A percentile compares a stretch with the other conserved stretches of the same genome.
Evolutionary conservation across 2,797 vertebrate species (phyloP).

Genomic region (Bryconaethiops microstoma): DNA sequence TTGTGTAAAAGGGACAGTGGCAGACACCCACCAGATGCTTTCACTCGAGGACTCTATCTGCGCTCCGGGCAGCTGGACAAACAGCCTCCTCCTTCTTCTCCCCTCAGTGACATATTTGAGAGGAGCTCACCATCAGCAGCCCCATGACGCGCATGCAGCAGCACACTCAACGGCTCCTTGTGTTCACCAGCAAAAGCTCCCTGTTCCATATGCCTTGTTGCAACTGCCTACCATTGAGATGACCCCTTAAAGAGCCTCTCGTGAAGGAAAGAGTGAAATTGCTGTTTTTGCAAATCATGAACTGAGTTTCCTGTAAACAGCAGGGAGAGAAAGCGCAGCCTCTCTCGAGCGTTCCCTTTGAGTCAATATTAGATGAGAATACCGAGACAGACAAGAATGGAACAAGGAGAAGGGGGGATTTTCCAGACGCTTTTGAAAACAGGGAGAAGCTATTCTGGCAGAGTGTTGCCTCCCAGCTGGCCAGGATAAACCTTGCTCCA

Average conservation of each 20-base stretch:
- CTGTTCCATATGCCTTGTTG: constrained; percentile 38
- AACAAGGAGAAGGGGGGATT: constrained; percentile 60
- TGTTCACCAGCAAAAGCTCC: constrained; percentile 38
- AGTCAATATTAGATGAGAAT: constrained; percentile 69
- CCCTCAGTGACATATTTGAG: constrained; percentile 73
- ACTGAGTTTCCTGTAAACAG: constrained; percentile 38
- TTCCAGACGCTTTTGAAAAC: constrained; percentile 79
- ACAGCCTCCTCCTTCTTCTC: constrained; percentile 71
- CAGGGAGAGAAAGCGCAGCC: constrained; percentile 26
- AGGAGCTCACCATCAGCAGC: constrained; percentile 62
- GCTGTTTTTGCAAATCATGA: constrained; percentile 14
- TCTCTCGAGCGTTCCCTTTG: constrained; percentile 48
- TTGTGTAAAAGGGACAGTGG: constrained; percentile 19
- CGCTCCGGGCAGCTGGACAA: constrained; percentile 76
- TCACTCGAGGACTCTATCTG: constrained; percentile 30
- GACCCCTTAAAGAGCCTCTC: constrained; percentile 25
- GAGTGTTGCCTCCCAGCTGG: constrained; percentile 52
- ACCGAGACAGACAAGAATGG: constrained; percentile 65
- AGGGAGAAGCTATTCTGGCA: constrained; percentile 73
- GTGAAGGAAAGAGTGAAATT: constrained; percentile 38
- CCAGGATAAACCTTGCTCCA: constrained; percentile 66
- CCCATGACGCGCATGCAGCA: constrained; percentile 18
- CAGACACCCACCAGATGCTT: constrained; percentile 68
- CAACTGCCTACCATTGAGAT: constrained; percentile 16
- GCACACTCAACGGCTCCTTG: constrained; percentile 41